Conservation (phyloP, 2,888 invertebrate species). For the Drosophila algonquin region DNA sequence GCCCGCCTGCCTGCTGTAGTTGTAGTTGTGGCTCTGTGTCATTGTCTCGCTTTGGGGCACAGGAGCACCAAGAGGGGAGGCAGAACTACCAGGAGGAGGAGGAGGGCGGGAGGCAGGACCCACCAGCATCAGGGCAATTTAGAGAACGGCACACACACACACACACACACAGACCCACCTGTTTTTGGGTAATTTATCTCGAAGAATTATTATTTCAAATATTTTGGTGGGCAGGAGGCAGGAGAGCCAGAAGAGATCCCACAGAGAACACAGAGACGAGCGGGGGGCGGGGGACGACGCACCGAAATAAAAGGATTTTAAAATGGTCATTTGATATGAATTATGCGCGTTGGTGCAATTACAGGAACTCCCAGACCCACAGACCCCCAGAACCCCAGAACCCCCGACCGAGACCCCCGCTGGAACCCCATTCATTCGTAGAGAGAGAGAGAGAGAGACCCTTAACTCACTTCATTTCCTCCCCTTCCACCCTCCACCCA, state of each 20-base stretch:
- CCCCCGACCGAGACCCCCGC: not conserved
- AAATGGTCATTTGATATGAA: conserved; percentile 84
- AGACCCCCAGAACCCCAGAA: not conserved
- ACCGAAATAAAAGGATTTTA: conserved; percentile 83
- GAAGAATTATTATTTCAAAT: conserved; percentile 84
- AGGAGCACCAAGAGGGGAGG: conserved; percentile 10
- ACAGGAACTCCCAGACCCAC: conserved; percentile 63
- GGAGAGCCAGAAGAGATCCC: conserved; percentile 1
- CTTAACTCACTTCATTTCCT: conserved; percentile 5
- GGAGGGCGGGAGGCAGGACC: conserved; percentile 33
- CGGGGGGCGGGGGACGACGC: conserved; percentile 57
- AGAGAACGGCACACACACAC: conserved; percentile 72
- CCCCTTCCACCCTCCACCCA: conserved; percentile 10
- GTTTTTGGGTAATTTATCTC: conserved; percentile 84
- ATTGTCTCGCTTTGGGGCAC: conserved; percentile 67
- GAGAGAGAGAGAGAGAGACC: not conserved
- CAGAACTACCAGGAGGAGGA: conserved; percentile 3
- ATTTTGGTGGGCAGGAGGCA: conserved; percentile 66
- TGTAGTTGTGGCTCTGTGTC: conserved; percentile 70
- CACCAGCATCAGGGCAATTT: conserved; percentile 75
- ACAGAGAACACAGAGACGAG: conserved; percentile 22
- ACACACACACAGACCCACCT: conserved; percentile 76
- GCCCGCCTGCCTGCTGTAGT: conserved; percentile 17
- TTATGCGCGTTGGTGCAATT: conserved; percentile 83
- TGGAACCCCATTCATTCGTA: not conserved